Base-by-base conservation (phyloP, 2,888 invertebrate species). In the Philereme transversata region DNA sequence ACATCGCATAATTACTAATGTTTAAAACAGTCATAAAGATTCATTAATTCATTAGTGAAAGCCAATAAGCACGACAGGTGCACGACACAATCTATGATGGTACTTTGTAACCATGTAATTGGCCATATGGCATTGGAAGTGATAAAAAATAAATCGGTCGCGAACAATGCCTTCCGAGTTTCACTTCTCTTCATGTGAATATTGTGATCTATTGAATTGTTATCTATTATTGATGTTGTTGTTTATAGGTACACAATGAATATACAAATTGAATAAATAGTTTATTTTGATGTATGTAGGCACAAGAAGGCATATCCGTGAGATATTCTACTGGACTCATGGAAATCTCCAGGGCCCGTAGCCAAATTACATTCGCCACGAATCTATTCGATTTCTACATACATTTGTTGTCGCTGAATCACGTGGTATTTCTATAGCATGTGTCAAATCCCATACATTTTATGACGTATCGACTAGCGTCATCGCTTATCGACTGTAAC, bases 131-230 rank as follows among this genome's bases (percentile, higher is more conserved):
- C 78, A 76, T 78, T 79, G 75, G 70, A 62, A 68, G 67, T 71
- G 69, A 76, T 79, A 79, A 83, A 82, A 84, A 83, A 75, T 50
- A 63, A 59, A 62, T 58, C 75, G 72, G 70, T 65, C 77, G 74
- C 72, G 77, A 79, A 82, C 82, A 84, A 83, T 84, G 75, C 71
- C 79, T 81, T 83, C 80, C 75, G 75, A 80, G 79, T 81, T 81
- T 79, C 77, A 75, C 82, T 81, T 78, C 74, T 75, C 10, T 55
- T 38, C 38, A 11, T 58, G 55, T 49, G 62, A 54, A 53, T 46
- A 46, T 33, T 4, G 71, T 72, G 60, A 49, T 60, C 50, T 64
- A 64, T 60, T 57, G 33, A 51, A 62, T 49, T 48, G 48, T 5
- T 57, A 49, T 55, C 44, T 38, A 8, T 60, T 35, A 51, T 41